Base-by-base conservation (phyloP, 2,888 invertebrate species). In the Mystacides longicornis region DNA sequence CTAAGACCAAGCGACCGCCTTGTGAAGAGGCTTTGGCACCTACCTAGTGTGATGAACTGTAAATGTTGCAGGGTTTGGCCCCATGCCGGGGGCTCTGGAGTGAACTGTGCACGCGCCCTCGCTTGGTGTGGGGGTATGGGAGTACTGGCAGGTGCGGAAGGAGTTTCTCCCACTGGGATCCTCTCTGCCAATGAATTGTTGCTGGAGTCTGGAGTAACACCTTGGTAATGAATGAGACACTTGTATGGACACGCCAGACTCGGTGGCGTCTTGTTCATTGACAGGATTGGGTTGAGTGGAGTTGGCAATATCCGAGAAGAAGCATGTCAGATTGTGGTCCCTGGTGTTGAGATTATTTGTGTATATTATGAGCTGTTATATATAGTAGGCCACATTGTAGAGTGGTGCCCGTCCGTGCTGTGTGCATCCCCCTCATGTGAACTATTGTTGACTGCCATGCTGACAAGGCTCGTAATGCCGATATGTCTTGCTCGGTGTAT, bases 21-120 rank as follows among this genome's bases (percentile, higher is more conserved):
- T 63, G 62, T 63, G 61, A 62, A 64, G 58, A 56, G 58, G 62
- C 62, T 56, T 54, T 58, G 31, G 57, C 48, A 49, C 49, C 54
- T 52, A 56, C 59, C 57, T 58, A 55, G 55, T 49, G 48, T 11
- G 37, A 2, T 23, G 21, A 11, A 22, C 18, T 23, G 21, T n/a
- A 27, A 23, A 14, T 48, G 48, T 51, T 52, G 49, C 55, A 58
- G 57, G 53, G 23, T 31, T 18, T 23, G 20, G 37, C 53, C 53
- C 53, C 48, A 43, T 7, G 27, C 48, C 23, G 59, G 56, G 19
- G 59, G 59, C 27, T 47, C 59, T 14, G 59, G 57, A 33, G 37
- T 37, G 50, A 59, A 58, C 54, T 43, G 48, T 45, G 54, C 56
- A 23, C 43, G 53, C 27, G 53, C 52, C 31, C 50, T 59, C 31